Evolutionary conservation across 2,888 invertebrate genomes (phyloP).

Genomic region (Rhagophthalmus giganteus): DNA sequence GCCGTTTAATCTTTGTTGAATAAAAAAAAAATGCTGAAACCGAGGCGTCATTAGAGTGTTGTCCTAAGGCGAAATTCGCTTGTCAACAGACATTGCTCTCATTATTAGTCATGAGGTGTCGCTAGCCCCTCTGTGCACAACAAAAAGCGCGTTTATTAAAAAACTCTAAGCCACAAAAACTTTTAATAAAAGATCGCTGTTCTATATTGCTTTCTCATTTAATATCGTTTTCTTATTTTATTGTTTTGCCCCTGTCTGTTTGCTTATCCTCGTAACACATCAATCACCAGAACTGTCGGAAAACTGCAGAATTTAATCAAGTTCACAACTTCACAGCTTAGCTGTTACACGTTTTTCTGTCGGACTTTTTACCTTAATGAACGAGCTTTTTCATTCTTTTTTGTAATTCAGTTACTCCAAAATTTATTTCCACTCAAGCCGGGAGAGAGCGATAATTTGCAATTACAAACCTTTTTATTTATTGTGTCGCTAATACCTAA

Average conservation of each 20-base stretch:
- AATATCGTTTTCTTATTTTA: conserved; percentile 45
- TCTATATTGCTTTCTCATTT: conserved; percentile 48
- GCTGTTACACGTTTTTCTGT: conserved; percentile 29
- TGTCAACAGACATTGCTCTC: conserved; percentile 37
- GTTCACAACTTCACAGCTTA: conserved; percentile 40
- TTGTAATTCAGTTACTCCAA: conserved; percentile 25
- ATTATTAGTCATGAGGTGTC: conserved; percentile 45
- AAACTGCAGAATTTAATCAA: conserved; percentile 51
- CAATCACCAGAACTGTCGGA: conserved; percentile 51
- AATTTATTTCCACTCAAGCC: conserved; percentile 19
- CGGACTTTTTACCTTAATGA: conserved; percentile 32
- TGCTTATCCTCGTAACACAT: conserved; percentile 48
- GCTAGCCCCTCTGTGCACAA: conserved; percentile 33
- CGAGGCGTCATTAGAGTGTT: conserved; percentile 26
- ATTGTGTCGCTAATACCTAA: no score
- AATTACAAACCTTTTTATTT: conserved; percentile 11
- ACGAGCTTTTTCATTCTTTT: conserved; percentile 26
- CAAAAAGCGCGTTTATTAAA: conserved; percentile 47
- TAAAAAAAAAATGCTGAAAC: conserved; percentile 15
- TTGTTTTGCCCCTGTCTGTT: conserved; percentile 44
- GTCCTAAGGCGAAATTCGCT: conserved; percentile 17
- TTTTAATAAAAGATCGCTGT: conserved; percentile 48
- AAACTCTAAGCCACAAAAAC: conserved; percentile 47
- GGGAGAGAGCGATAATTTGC: conserved; percentile 6
- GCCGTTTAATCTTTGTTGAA: conserved; percentile 9